Evolutionary conservation across 1,140 invertebrate genomes (phyloP).

Genomic region (Notospermus geniculatus): DNA sequence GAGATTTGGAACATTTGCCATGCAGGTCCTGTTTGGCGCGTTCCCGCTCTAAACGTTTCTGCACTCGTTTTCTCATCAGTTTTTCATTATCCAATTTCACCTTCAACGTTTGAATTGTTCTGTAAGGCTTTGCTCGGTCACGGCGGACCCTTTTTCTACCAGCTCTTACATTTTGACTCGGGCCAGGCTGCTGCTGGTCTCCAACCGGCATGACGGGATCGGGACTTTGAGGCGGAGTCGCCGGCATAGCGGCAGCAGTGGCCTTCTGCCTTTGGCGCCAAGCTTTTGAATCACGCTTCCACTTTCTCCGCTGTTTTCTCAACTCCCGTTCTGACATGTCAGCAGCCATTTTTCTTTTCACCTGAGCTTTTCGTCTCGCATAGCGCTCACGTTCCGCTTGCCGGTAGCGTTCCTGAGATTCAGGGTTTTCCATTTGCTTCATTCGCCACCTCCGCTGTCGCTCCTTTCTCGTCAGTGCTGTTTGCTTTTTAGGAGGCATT

Average conservation of each 20-base stretch:
- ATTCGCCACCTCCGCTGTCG: neutral
- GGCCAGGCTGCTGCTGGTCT: neutral
- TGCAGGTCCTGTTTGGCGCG: neutral
- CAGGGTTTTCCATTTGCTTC: neutral
- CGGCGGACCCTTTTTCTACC: neutral
- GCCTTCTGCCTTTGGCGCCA: neutral
- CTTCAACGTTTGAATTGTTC: neutral
- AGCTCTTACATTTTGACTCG: neutral
- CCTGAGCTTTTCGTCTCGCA: neutral
- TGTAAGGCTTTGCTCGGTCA: neutral
- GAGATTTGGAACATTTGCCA: neutral
- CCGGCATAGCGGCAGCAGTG: neutral
- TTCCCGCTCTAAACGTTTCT: neutral
- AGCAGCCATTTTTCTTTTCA: neutral
- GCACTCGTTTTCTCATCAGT: neutral
- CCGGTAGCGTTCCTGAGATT: neutral
- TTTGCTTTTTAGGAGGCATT: constrained; percentile 3
- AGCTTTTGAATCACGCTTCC: neutral
- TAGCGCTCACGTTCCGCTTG: neutral
- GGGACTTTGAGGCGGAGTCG: neutral
- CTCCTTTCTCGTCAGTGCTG: neutral
- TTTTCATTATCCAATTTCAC: neutral
- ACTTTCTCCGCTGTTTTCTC: neutral
- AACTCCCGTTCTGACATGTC: neutral
- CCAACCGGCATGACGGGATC: neutral